A percentile compares a stretch with the other conserved stretches of the same genome.
Evolutionary conservation across 2,888 invertebrate genomes (phyloP).

Genomic region (Emmelina monodactyla): DNA sequence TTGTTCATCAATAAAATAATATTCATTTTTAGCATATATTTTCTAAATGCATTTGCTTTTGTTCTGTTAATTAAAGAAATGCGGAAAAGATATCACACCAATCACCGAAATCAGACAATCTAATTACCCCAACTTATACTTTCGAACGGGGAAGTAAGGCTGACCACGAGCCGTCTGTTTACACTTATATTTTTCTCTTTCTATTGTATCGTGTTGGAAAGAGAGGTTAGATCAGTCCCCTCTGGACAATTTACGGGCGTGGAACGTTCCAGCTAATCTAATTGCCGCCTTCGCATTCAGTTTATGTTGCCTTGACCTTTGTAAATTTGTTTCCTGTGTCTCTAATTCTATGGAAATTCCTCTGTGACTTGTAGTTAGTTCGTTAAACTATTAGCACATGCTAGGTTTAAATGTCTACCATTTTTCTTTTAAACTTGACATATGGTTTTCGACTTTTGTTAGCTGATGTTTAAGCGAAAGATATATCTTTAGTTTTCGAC

Average conservation of each 20-base stretch:
- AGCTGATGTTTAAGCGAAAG: too few relatives aligned
- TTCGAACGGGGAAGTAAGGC: not conserved
- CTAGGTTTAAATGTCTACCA: too few relatives aligned
- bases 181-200: constrained; percentile 16
- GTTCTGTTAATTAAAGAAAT: too few relatives aligned
- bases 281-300: constrained; percentile 54
- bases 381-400: too few relatives aligned
- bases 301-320: constrained; percentile 54
- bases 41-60: too few relatives aligned
- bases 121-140: not conserved
- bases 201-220: not conserved
- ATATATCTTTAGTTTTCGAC: too few relatives aligned
- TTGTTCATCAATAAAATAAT: too few relatives aligned
- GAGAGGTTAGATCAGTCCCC: constrained; percentile 2
- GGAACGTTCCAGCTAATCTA: constrained; percentile 49
- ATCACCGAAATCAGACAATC: not conserved
- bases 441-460: too few relatives aligned
- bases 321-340: constrained; percentile 50
- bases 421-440: too few relatives aligned
- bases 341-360: too few relatives aligned
- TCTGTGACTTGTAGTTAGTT: too few relatives aligned
- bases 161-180: constrained; percentile 16
- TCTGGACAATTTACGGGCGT: constrained; percentile 46
- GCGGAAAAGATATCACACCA: not conserved
- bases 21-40: too few relatives aligned